Base-by-base conservation (phyloP, 2,797 vertebrate species). In the Takifugu rubripes region DNA sequence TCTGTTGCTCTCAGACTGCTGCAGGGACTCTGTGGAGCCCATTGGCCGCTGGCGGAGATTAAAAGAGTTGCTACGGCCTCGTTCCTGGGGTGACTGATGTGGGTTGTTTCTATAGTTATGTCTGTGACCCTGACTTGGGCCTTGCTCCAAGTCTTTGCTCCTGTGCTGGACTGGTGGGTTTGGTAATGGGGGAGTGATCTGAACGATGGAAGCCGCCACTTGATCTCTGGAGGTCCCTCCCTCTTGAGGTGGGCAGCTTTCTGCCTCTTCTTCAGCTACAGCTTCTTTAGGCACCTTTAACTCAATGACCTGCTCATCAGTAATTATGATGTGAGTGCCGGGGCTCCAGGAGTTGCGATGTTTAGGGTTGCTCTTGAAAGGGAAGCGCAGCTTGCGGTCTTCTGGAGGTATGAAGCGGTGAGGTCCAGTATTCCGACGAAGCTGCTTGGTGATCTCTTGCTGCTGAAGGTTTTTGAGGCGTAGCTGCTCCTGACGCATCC, bases 261-360 rank as follows among this genome's bases (percentile, higher is more conserved):
- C 91, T 45, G 66, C 81, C 36, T 87, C 90, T n/a, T 53, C 89
- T 70, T 93, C 92, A 54, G 93, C 84, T 2, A 93, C 91, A 1
- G 93, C 90, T 66, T 95, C 94, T 89, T 96, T 98, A 2, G 97
- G 95, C 70, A 99, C 92, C 74, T 96, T 93, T 6, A 99, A 90
- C 82, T 99, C 97, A 11, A 99, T 93, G 6, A 98, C 94, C 78
- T 97, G 93, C 52, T 96, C 77, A 61, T 98, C 95, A 3, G 96
- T 99, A 68, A 99, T 99, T 49, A 99, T 98, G 56, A 99, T 99
- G 24, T 99, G 97, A 0, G 97, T 99, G 24, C 97, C 97, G 0
- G 97, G 96, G 53, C 96, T 97, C 97, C 97, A 99, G 0, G 97
- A 98, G 86, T 97, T 98, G 75, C 97, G 92, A 77, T 98, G 95